These are phyloP conservation scores for Sebastes trivittatus DNA, from an alignment of 2,797 vertebrate species.

Conservation along the genomic window DNA sequence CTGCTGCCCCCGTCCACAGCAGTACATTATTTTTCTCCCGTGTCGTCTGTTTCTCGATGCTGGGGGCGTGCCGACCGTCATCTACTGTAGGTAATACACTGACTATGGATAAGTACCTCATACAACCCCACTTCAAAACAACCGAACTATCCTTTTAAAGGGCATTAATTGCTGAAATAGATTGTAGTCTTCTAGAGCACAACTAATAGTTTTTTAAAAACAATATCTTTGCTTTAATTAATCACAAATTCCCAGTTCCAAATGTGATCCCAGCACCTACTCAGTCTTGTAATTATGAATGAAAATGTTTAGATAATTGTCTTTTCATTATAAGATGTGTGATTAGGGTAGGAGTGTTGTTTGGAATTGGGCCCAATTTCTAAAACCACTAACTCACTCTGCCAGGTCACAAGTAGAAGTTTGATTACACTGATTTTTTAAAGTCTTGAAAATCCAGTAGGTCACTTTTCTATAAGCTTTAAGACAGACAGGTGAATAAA, in stretches of 20 bases:
- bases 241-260: constrained; percentile 20
- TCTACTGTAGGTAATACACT: too few relatives aligned
- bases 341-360: not conserved
- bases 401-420: not conserved
- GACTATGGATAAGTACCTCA: too few relatives aligned
- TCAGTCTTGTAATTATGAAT: not conserved
- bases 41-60: too few relatives aligned
- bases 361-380: constrained; percentile 26
- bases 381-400: constrained; percentile 13
- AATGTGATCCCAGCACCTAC: not conserved
- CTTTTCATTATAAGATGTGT: not conserved
- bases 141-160: not conserved
- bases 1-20: too few relatives aligned
- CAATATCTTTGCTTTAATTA: not conserved
- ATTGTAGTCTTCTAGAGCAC: not conserved
- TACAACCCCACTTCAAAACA: too few relatives aligned
- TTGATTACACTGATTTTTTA: not conserved
- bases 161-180: not conserved
- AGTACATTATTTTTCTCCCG: too few relatives aligned
- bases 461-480: not conserved
- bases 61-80: too few relatives aligned
- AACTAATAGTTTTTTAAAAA: not conserved
- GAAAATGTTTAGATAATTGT: not conserved
- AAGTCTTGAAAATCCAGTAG: constrained; percentile 37
- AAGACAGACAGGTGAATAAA: not conserved